Evolutionary conservation across 2,113 vertebrate species (phyloP).

Genomic region (Rhea americana): DNA sequence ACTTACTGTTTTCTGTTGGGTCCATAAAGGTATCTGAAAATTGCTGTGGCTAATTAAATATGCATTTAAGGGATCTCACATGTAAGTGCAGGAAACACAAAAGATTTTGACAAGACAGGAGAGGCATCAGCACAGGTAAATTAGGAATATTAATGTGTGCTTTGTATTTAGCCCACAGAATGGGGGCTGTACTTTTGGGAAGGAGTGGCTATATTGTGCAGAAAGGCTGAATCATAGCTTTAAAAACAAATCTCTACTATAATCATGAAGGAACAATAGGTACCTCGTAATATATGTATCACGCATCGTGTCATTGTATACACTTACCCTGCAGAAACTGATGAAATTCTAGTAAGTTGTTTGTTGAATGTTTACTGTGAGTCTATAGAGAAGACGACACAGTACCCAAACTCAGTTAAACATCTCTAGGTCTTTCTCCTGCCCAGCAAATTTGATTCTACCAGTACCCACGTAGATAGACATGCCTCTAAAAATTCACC

Average conservation of each 20-base stretch:
- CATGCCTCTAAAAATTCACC: neutral
- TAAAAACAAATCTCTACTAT: slow-evolving; percentile 49
- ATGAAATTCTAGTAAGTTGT: slow-evolving; percentile 4
- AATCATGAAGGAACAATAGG: slow-evolving; percentile 48
- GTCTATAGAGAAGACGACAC: neutral
- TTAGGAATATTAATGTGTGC: neutral
- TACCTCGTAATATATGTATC: slow-evolving; percentile 18
- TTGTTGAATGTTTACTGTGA: slow-evolving; percentile 6
- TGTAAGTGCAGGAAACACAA: slow-evolving; percentile 47
- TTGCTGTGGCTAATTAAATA: slow-evolving; percentile 39
- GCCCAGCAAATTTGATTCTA: neutral
- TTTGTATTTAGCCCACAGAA: slow-evolving; percentile 53
- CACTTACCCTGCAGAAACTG: neutral
- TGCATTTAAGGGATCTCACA: slow-evolving; percentile 33
- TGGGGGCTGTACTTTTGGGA: slow-evolving; percentile 36
- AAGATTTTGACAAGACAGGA: slow-evolving; percentile 56
- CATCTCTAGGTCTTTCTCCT: neutral
- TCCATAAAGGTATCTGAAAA: slow-evolving; percentile 38
- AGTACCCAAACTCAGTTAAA: neutral
- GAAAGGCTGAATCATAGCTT: slow-evolving; percentile 51
- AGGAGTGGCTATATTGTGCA: slow-evolving; percentile 30
- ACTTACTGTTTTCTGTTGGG: neutral
- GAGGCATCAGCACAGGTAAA: slow-evolving; percentile 28
- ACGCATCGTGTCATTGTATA: neutral
- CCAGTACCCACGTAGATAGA: neutral